Base-by-base conservation (phyloP, 53 echinoderm and acorn worm genomes). In the Temnopleurus reevesii region DNA sequence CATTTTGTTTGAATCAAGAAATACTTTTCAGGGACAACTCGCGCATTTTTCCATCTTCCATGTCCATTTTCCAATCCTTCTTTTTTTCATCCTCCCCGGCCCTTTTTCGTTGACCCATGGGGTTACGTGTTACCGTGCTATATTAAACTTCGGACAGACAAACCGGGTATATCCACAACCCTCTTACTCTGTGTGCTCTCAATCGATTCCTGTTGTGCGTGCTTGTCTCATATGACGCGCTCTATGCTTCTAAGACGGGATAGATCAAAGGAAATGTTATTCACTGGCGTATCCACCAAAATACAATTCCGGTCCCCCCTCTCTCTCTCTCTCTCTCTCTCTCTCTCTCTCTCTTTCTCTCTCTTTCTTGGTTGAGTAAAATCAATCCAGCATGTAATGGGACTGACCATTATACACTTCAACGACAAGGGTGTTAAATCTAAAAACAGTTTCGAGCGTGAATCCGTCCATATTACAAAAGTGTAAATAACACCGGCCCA, bases 291-390 rank as follows among this genome's bases (percentile, higher is more conserved):
- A 41, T 7, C 65, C n/a, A 25, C 25, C 57, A 57, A 49, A 2
- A 26, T 56, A 56, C 56, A 56, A 8, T 35, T 8, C 38, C 45
- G 10, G 2, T n/a, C 76, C 38, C 45, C 0, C 26, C 51, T 23
- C 28, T 34, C 65, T 87, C 49, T 29, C 41, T 87, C 88, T 87
- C 47, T 43, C 41, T 83, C 27, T 84, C 24, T 53, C 53, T 26
- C 29, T 84, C 33, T 53, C 28, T 58, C 84, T 84, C 18, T 27
- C 53, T 81, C 82, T 19, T 58, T 27, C 58, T 26, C 58, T 10
- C 6, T 26, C 27, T 57, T 3, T 57, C 25, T 57, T 27, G 23
- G n/a, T n/a, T n/a, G n/a, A n/a, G n/a, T n/a, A n/a, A n/a, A n/a
- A n/a, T n/a, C n/a, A n/a, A n/a, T n/a, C n/a, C n/a, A n/a, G n/a